Conservation (phyloP, 1,140 invertebrate genomes). For the Brachionus rotundiformis region DNA sequence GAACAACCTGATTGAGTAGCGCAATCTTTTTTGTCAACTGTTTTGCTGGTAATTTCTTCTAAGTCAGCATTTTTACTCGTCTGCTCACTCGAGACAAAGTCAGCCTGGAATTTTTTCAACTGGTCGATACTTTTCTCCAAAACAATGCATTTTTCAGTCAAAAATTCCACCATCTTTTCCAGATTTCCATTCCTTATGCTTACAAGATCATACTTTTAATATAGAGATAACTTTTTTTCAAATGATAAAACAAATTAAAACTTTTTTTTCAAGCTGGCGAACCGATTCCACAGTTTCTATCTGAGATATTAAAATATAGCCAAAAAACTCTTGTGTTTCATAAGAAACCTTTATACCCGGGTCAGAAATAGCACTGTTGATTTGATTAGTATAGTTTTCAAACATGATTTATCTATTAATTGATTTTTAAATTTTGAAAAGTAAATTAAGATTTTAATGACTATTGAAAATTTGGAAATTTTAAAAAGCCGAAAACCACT, state of each 20-base stretch:
- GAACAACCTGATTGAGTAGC: neutral
- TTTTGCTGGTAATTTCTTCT: too few species aligned
- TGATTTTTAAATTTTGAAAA: neutral
- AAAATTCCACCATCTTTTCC: conserved; percentile 17
- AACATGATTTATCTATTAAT: neutral
- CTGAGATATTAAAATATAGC: conserved; percentile 25
- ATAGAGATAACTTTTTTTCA: neutral
- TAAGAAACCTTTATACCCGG: neutral
- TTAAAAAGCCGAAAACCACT: neutral
- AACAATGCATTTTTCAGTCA: neutral
- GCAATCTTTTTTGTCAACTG: neutral
- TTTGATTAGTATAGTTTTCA: neutral
- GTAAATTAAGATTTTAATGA: neutral
- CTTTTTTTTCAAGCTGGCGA: conserved; percentile 19
- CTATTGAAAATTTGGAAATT: conserved; percentile 22
- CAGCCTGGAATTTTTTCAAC: conserved; percentile 17
- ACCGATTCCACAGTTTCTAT: conserved; percentile 20
- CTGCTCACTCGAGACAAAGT: too few species aligned
- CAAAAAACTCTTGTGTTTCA: neutral
- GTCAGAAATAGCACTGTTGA: neutral
- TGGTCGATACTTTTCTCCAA: neutral
- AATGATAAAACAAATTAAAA: neutral
- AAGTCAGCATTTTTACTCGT: too few species aligned
- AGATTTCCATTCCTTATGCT: neutral
- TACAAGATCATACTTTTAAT: neutral